These are phyloP conservation scores for Gambusia yucatana DNA, from an alignment of 2,797 vertebrate species.

Conservation along the genomic window DNA sequence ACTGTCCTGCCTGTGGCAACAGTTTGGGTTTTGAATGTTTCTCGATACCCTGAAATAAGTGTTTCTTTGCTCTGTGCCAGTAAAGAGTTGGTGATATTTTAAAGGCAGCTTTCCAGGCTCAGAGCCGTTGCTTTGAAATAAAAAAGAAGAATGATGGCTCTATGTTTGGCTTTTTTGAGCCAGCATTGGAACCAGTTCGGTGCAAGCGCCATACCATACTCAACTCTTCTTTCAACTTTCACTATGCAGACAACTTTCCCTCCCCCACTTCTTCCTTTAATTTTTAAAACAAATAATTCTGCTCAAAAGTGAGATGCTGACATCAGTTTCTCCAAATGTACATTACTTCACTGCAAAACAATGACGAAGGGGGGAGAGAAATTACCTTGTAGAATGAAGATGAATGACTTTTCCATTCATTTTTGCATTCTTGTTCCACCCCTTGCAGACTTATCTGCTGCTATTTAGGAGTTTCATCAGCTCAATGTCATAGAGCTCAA, in stretches of 20 bases:
- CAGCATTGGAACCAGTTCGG: neutral
- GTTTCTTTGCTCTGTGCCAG: neutral
- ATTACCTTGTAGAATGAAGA: conserved; percentile 23
- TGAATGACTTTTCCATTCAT: conserved; percentile 7
- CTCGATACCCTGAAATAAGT: neutral
- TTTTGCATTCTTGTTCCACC: neutral
- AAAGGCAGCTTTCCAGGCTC: neutral
- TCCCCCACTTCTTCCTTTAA: neutral
- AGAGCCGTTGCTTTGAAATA: neutral
- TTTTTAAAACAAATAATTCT: neutral
- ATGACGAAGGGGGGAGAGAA: conserved; percentile 6
- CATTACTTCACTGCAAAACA: neutral
- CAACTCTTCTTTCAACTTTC: neutral
- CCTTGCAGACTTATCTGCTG: neutral
- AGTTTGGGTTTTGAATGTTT: neutral
- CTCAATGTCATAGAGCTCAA: conserved; percentile 25
- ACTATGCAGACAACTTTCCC: neutral
- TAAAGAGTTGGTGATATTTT: neutral
- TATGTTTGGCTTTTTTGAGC: neutral
- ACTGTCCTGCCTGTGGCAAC: neutral
- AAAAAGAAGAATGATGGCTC: neutral
- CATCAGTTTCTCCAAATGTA: conserved; percentile 6
- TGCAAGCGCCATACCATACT: neutral
- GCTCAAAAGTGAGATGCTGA: neutral
- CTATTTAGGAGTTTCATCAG: conserved; percentile 38